Conservation (phyloP, 2,888 invertebrate genomes). For the Frankliniella fusca region DNA sequence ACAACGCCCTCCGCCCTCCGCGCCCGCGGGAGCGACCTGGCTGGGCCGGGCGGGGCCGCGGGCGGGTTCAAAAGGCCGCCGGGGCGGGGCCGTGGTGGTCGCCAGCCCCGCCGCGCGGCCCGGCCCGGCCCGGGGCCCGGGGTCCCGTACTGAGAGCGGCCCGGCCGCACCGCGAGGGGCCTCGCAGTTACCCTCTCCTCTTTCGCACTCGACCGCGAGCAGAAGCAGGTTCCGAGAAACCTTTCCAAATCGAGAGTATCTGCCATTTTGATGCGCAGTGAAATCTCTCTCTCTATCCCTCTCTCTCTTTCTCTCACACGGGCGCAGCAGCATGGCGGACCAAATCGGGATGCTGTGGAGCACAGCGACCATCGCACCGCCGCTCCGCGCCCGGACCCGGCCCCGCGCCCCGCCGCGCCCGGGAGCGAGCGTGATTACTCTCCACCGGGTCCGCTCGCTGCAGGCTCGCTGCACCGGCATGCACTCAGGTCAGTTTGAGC, state of each 20-base stretch:
- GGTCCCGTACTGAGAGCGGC: too few species aligned
- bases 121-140: too few species aligned
- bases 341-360: background rate
- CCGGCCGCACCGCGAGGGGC: background rate
- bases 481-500: too few species aligned
- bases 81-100: background rate
- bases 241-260: constrained; percentile 20
- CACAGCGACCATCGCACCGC: background rate
- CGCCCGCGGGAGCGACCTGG: background rate
- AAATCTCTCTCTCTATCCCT: background rate
- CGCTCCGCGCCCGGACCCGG: background rate
- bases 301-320: background rate
- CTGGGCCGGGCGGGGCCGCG: background rate
- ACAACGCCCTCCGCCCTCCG: background rate
- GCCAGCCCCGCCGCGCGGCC: background rate
- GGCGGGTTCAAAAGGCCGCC: too few species aligned
- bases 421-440: too few species aligned
- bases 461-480: too few species aligned
- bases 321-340: background rate
- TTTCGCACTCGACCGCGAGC: background rate
- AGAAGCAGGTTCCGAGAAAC: constrained; percentile 16
- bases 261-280: constrained; percentile 22
- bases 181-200: background rate
- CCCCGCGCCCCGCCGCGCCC: too few species aligned
- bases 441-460: too few species aligned